Conservation (phyloP, 2,888 invertebrate genomes). For the Prosapia bicincta region DNA sequence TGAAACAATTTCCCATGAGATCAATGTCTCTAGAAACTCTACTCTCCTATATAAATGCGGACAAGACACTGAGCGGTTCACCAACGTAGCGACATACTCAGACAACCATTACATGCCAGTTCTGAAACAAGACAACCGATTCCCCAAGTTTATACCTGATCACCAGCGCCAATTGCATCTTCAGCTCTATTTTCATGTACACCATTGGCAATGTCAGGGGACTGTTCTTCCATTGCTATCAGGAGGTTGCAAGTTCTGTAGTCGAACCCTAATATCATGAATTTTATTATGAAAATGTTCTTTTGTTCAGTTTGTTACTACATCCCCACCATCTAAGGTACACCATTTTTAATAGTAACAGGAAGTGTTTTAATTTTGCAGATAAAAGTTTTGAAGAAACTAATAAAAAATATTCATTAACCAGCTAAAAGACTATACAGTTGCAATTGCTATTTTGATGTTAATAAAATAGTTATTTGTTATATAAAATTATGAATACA, state of each 20-base stretch:
- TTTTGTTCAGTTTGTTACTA: no score
- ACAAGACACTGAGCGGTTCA: neutral
- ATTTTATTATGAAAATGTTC: neutral
- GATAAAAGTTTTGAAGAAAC: no score
- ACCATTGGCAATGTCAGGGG: constrained; percentile 92
- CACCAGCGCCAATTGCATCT: constrained; percentile 94
- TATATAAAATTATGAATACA: no score
- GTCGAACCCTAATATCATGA: constrained; percentile 84
- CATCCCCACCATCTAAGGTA: no score
- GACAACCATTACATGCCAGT: neutral
- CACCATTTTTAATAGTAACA: no score
- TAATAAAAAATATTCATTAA: no score
- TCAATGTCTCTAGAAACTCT: no score
- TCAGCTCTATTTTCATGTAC: constrained; percentile 86
- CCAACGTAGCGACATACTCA: neutral
- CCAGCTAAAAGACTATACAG: no score
- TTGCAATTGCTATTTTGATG: no score
- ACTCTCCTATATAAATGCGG: neutral
- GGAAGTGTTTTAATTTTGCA: no score
- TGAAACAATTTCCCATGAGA: neutral
- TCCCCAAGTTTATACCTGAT: constrained; percentile 69
- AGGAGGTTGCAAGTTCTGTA: constrained; percentile 98
- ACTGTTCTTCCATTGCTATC: constrained; percentile 96
- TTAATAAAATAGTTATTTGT: no score
- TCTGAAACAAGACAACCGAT: neutral